These are phyloP conservation scores for Leptodactylus fallax DNA, from an alignment of 2,797 vertebrate genomes.

Conservation along the genomic window DNA sequence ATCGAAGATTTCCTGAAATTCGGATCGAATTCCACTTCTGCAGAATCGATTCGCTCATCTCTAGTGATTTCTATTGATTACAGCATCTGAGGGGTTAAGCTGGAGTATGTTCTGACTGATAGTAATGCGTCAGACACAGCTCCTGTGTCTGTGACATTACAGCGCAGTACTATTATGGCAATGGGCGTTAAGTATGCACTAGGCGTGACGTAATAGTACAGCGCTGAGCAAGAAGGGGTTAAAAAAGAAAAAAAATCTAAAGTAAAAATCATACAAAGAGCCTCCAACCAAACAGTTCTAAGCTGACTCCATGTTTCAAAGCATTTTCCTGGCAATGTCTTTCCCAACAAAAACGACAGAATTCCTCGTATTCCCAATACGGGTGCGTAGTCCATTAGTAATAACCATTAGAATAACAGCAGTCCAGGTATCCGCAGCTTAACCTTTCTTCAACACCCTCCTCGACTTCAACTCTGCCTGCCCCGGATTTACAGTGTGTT, in stretches of 20 bases:
- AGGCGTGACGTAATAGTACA: too few species aligned
- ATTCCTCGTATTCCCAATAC: background rate
- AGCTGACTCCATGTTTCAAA: background rate
- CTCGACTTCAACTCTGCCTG: background rate
- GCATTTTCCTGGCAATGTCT: background rate
- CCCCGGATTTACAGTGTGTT: slow-evolving; percentile 12
- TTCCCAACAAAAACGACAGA: background rate
- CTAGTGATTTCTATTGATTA: too few species aligned
- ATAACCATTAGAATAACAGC: slow-evolving; percentile 1
- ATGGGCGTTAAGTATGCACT: too few species aligned
- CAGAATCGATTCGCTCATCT: too few species aligned
- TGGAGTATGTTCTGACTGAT: too few species aligned
- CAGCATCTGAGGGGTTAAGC: too few species aligned
- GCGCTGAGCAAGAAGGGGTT: too few species aligned
- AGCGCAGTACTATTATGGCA: too few species aligned
- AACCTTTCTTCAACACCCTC: background rate
- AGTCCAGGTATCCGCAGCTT: slow-evolving; percentile 5
- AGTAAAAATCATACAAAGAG: background rate
- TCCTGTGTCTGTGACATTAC: too few species aligned
- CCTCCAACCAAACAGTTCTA: background rate
- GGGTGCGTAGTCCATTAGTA: background rate
- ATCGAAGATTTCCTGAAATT: too few species aligned
- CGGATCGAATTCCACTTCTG: too few species aligned
- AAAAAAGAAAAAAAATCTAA: background rate
- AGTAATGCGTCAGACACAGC: too few species aligned